Evolutionary conservation across 2,888 invertebrate genomes (phyloP).

Genomic region (Eupithecia inturbata): DNA sequence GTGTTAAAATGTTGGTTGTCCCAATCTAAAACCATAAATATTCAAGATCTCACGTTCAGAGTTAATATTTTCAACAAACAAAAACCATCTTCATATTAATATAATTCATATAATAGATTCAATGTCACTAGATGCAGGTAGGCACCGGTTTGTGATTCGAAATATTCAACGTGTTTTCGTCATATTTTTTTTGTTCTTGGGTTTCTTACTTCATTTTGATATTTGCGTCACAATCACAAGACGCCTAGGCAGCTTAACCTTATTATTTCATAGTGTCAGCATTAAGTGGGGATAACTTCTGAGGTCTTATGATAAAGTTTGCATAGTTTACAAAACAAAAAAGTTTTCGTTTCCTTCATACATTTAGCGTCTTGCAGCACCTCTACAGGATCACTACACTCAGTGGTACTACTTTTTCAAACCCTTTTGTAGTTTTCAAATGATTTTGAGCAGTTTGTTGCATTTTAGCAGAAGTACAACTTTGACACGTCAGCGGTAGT

Average conservation of each 20-base stretch:
- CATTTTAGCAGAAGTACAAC: background rate
- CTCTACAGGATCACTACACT: background rate
- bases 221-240: background rate
- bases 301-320: background rate
- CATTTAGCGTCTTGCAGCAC: background rate
- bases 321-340: background rate
- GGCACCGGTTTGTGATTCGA: background rate
- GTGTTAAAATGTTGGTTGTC: background rate
- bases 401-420: background rate
- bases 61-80: background rate
- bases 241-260: background rate
- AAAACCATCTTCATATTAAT: slow-evolving; percentile 8
- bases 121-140: slow-evolving; percentile 17
- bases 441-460: background rate
- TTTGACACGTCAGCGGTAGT: background rate
- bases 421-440: background rate
- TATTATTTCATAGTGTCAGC: background rate
- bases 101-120: slow-evolving; percentile 13
- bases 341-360: background rate
- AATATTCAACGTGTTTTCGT: slow-evolving; percentile 12
- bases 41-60: background rate
- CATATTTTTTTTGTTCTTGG: slow-evolving; percentile 10
- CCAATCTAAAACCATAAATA: slow-evolving; percentile 6
- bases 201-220: background rate
- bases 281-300: background rate